Evolutionary conservation across 1,140 invertebrate genomes (phyloP), one percentile per base, ranked within the genome.

Genomic region (Neotoxoptera formosana): DNA sequence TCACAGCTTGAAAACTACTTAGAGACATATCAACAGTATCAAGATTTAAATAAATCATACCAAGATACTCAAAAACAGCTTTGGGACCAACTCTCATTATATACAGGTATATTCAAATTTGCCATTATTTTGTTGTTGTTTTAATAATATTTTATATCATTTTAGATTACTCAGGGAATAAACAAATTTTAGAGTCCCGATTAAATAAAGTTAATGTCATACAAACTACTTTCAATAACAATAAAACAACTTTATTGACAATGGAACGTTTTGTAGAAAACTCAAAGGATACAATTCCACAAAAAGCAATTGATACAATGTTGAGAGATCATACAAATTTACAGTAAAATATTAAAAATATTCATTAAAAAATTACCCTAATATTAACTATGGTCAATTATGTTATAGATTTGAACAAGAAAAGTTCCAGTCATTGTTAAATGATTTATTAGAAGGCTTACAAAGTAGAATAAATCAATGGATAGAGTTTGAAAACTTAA

Each of bases 381-480:
- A 23, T 51, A n/a, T 48, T 88, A 1, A 36, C 23, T 34, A 25
- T n/a, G 14, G 25, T 67, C 91, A 94, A 56, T 76, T 53, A 21
- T 45, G 48, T 94, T 94, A 87, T 83, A 96, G 96, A 94, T 96
- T 96, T 94, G 98, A 98, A 94, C 97, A 97, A 94, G 97, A 98
- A 91, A 98, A 98, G 94, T 98, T 98, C 93, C 96, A 96, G n/a
- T 96, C 96, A 2, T 96, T 97, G 0, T 95, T 98, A 51, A 96
- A 96, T 93, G 98, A 98, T 95, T 97, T 97, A 0, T 96, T 97
- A 94, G 97, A 97, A 94, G 96, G 96, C 53, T 96, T 99, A 47
- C 97, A 98, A 95, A 97, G 98, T 94, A 97, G 97, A 93, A 96
- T 99, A 67, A 96, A 97, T 94, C 98, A 99, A 95, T 99, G 98